Conservation (phyloP, 2,888 invertebrate genomes). For the Sipunculus nudus region DNA sequence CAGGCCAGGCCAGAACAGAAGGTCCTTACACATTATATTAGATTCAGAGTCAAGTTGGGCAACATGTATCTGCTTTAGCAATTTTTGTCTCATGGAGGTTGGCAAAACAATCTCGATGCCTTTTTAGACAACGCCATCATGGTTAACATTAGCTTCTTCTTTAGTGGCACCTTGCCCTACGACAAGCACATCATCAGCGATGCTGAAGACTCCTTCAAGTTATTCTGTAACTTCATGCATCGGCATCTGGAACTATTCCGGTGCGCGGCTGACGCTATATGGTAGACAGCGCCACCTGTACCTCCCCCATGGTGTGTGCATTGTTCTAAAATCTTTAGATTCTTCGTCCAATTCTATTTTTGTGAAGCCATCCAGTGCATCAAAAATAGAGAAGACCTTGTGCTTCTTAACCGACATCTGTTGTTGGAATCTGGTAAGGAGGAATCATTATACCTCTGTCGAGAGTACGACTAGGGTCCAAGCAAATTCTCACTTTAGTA, state of each 20-base stretch:
- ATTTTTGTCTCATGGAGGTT: neutral
- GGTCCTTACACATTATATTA: slow-evolving; percentile 8
- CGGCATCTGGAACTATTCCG: slow-evolving; percentile 16
- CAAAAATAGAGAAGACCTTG: slow-evolving; percentile 7
- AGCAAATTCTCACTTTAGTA: slow-evolving; percentile 13
- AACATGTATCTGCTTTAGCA: neutral
- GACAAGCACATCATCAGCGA: slow-evolving; percentile 15
- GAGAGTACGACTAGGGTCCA: slow-evolving; percentile 19
- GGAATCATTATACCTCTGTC: slow-evolving; percentile 13
- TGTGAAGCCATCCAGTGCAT: slow-evolving; percentile 9
- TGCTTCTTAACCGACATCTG: no score
- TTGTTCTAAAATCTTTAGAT: slow-evolving; percentile 7
- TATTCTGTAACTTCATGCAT: slow-evolving; percentile 5
- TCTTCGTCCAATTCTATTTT: neutral
- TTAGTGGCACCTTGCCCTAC: slow-evolving; percentile 12
- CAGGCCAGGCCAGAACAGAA: slow-evolving; percentile 10
- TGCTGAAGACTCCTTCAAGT: neutral
- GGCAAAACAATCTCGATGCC: neutral
- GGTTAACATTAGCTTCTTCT: slow-evolving; percentile 12
- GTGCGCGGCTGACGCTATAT: slow-evolving; percentile 12
- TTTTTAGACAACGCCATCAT: slow-evolving; percentile 3
- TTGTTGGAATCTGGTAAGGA: slow-evolving; percentile 9
- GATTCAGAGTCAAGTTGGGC: neutral
- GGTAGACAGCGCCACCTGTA: slow-evolving; percentile 14
- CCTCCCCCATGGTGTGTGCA: slow-evolving; percentile 12